Conservation (phyloP, 2,888 invertebrate genomes). For the Phymatocera aterrima region DNA sequence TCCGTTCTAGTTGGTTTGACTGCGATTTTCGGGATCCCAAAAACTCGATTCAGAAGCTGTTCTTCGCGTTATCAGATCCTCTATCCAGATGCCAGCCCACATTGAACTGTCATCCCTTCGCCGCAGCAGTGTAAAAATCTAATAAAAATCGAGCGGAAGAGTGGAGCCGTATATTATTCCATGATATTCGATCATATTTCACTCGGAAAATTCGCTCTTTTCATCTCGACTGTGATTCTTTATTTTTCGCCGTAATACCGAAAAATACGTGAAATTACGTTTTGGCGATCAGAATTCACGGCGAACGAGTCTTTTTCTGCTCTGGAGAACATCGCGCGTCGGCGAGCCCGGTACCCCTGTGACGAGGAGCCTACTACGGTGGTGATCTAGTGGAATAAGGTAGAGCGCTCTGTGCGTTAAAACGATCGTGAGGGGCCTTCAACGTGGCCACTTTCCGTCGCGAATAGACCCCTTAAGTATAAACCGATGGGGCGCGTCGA, state of each 20-base stretch:
- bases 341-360: not conserved
- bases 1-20: too few species aligned
- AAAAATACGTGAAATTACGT: not conserved
- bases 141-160: not conserved
- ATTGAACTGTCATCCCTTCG: not conserved
- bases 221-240: not conserved
- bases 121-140: not conserved
- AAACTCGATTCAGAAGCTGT: too few species aligned
- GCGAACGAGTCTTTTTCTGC: not conserved
- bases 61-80: not conserved
- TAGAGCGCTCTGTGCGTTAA: constrained; percentile 11
- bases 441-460: constrained; percentile 7
- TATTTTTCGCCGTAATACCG: not conserved
- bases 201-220: not conserved
- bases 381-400: constrained; percentile 33
- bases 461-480: constrained; percentile 33
- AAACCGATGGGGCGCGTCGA: constrained; percentile 39
- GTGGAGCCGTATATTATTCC: not conserved
- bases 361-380: not conserved
- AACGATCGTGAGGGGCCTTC: constrained; percentile 8
- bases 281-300: not conserved
- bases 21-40: too few species aligned
- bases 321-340: not conserved
- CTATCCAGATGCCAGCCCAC: not conserved
- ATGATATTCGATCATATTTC: not conserved